Base-by-base conservation (phyloP, 1,140 invertebrate genomes). In the Diachasma alloeum region DNA sequence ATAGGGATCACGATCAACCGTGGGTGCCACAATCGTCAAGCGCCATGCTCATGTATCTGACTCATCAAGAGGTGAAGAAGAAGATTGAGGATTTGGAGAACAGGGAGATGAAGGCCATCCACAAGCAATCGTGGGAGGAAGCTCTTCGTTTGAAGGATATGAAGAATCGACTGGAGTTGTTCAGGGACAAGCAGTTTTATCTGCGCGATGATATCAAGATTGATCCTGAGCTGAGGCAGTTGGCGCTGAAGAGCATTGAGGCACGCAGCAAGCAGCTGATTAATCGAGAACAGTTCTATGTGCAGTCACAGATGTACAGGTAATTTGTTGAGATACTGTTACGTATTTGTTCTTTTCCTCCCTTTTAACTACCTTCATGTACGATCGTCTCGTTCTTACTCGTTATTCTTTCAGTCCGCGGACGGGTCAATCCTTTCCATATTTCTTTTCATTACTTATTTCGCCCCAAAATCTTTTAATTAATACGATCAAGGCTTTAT, bases 131-230 rank as follows among this genome's bases (percentile, higher is more conserved):
- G 19, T 89, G 85, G 85, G 81, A 83, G 17, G 87, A 89, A 10
- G 86, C 86, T 0, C 24, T 89, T 8, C 81, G 88, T 26, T 53
- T 89, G 0, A 79, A 86, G n/a, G 86, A 87, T 44, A 89, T 89
- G 88, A 83, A 78, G 48, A 88, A 88, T 74, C 79, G 78, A 17
- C 36, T 89, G 26, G 85, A 82, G 67, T 73, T 89, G 6, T 74
- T 80, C 0, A 79, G 82, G 11, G 87, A 87, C 53, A 85, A 81
- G n/a, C 78, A 85, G 73, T 53, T 89, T 4, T 83, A 84, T 69
- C 79, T 83, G 13, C 83, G 83, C 13, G 73, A 80, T 11, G 82
- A 83, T 71, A 72, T 85, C n/a, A 22, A 80, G 0, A 66, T 89
- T 11, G 82, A 86, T 72, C 81, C 86, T 4, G 73, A 82, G 1